These are phyloP conservation scores for Crambe crambe DNA, from an alignment of 37 sponge, comb jelly and placozoan species.

Conservation along the genomic window DNA sequence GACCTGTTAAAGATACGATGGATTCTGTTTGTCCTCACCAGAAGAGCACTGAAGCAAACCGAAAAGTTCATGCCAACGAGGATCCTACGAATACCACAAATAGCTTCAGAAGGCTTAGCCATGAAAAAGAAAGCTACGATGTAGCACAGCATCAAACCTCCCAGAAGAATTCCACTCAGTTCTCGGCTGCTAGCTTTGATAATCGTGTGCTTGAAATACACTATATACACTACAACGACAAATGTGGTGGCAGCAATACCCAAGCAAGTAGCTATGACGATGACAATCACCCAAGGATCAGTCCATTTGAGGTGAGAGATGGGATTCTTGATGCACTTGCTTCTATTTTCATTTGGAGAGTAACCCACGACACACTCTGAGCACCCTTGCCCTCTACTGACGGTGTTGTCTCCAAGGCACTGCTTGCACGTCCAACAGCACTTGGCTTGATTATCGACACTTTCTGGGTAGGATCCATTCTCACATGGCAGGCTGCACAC, in stretches of 20 bases:
- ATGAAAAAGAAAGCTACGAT: constrained; percentile 49
- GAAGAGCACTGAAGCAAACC: constrained; percentile 59
- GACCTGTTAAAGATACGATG: constrained; percentile 59
- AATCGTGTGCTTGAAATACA: constrained; percentile 31
- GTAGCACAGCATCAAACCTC: constrained; percentile 55
- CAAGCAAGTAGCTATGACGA: constrained; percentile 30
- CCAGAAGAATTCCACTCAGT: constrained; percentile 54
- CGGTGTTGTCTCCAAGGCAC: constrained; percentile 32
- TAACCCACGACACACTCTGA: constrained; percentile 37
- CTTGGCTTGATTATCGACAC: constrained; percentile 2
- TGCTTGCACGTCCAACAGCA: constrained; percentile 74
- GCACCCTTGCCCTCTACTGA: constrained; percentile 48
- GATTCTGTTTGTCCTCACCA: constrained; percentile 65
- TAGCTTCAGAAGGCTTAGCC: constrained; percentile 36
- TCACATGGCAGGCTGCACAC: constrained; percentile 46
- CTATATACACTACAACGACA: constrained; percentile 39
- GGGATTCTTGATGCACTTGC: constrained; percentile 35
- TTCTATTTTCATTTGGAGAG: constrained; percentile 38
- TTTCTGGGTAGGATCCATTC: constrained; percentile 25
- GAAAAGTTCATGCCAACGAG: constrained; percentile 48
- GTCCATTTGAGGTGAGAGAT: constrained; percentile 21
- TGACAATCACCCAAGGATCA: constrained; percentile 36
- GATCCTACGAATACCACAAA: constrained; percentile 47
- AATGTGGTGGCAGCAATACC: constrained; percentile 36
- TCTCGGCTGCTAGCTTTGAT: constrained; percentile 79